A percentile compares a stretch with the other conserved stretches of the same genome.
Evolutionary conservation across 2,888 invertebrate species (phyloP).

Genomic region (Hesperia comma): DNA sequence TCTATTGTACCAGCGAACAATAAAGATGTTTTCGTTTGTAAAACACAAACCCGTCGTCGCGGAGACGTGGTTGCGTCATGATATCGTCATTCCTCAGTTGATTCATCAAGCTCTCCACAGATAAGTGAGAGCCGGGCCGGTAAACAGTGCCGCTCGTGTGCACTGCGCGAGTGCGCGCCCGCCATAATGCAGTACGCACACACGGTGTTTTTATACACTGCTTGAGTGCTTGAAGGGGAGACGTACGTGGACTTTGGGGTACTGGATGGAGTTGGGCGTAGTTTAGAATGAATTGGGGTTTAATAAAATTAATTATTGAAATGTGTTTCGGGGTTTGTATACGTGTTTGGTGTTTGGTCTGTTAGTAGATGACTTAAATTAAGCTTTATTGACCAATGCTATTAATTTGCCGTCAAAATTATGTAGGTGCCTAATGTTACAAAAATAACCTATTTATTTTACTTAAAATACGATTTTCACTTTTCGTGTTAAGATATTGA

Average conservation of each 20-base stretch:
- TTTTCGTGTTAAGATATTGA: too few relatives aligned
- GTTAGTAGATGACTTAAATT: too few relatives aligned
- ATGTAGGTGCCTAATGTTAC: too few relatives aligned
- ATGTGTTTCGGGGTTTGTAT: too few relatives aligned
- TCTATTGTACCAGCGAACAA: not conserved
- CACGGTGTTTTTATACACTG: conserved; percentile 6
- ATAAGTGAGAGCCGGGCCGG: conserved; percentile 10
- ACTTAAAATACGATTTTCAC: too few relatives aligned
- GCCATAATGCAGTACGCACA: conserved; percentile 2
- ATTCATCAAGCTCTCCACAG: conserved; percentile 9
- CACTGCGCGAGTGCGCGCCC: not conserved
- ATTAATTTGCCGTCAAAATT: too few relatives aligned
- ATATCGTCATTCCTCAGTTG: conserved; percentile 8
- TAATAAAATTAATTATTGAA: too few relatives aligned
- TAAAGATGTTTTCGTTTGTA: not conserved
- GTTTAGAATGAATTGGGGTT: not conserved
- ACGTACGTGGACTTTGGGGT: not conserved
- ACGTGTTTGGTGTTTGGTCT: too few relatives aligned
- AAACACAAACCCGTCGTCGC: not conserved
- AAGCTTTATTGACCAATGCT: too few relatives aligned
- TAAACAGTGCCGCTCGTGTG: not conserved
- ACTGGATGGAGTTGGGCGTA: conserved; percentile 8
- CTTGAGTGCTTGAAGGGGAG: not conserved
- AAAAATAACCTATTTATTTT: too few relatives aligned
- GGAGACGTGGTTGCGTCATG: not conserved